A percentile compares a stretch with the other conserved stretches of the same genome.
Conservation (phyloP, 2,113 vertebrate genomes). For the Tor tambroides region DNA sequence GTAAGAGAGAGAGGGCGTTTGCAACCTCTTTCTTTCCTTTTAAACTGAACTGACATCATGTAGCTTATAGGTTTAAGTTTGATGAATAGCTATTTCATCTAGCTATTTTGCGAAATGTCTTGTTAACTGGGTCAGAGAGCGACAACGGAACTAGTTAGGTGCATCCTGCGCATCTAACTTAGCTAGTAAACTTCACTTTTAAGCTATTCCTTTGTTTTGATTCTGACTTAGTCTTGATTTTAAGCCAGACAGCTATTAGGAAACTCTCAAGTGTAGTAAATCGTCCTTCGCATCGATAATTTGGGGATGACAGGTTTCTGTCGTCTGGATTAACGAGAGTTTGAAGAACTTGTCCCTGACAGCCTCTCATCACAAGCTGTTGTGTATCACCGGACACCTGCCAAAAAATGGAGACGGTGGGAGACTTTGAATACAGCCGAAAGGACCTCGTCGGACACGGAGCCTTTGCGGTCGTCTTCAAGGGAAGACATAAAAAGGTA, state of each 20-base stretch:
- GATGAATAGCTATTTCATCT: neutral
- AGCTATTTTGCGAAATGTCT: conserved; percentile 19
- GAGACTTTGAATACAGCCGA: conserved; percentile 97
- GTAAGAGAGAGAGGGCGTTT: neutral
- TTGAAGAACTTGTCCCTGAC: conserved; percentile 28
- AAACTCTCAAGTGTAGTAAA: neutral
- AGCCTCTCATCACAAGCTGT: conserved; percentile 14
- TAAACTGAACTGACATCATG: conserved; percentile 44
- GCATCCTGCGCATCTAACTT: conserved; percentile 22
- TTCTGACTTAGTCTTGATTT: neutral
- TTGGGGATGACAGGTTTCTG: conserved; percentile 21
- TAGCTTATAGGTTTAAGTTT: conserved; percentile 19
- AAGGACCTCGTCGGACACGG: conserved; percentile 97
- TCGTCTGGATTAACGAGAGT: neutral
- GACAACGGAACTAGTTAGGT: conserved; percentile 57
- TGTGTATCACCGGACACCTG: conserved; percentile 37
- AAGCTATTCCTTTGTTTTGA: conserved; percentile 1
- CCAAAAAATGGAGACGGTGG: conserved; percentile 89
- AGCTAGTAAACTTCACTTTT: neutral
- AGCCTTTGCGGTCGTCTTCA: conserved; percentile 98
- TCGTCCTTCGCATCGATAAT: neutral
- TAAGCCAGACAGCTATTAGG: neutral
- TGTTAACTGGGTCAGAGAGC: conserved; percentile 62
- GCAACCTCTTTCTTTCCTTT: neutral
- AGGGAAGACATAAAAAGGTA: conserved; percentile 97